phyloP scores from a whole-genome alignment of 2,888 invertebrate genomes.

The Caenorhabditis sp. region DNA sequence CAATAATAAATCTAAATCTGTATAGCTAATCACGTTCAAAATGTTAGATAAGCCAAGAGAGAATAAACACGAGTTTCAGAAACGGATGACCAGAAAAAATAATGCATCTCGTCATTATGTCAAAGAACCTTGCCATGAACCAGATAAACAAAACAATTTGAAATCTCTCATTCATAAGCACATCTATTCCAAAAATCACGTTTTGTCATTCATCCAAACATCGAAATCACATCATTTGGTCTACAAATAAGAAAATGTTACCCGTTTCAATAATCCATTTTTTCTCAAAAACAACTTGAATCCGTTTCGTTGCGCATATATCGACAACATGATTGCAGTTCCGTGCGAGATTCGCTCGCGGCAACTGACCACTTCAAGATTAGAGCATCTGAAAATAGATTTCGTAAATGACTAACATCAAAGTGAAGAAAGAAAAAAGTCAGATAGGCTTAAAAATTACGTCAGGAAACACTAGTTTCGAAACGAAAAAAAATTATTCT shows the following conservation, averaged over 20 bases:
- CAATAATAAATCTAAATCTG: too few relatives aligned
- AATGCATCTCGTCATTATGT: too few relatives aligned
- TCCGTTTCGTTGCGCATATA: slow-evolving; percentile 59
- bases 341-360: slow-evolving; percentile 82
- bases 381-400: slow-evolving; percentile 35
- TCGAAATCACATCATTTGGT: not conserved
- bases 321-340: slow-evolving; percentile 80
- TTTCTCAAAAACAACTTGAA: slow-evolving; percentile 75
- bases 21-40: too few relatives aligned
- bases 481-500: too few relatives aligned
- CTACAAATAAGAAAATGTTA: slow-evolving; percentile 67
- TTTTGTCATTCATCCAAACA: not conserved
- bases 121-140: too few relatives aligned
- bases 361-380: slow-evolving; percentile 47
- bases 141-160: too few relatives aligned
- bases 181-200: not conserved
- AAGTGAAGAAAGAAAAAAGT: not conserved
- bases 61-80: too few relatives aligned
- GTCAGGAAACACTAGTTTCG: not conserved
- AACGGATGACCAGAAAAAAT: too few relatives aligned
- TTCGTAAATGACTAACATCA: slow-evolving; percentile 3
- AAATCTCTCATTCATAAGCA: too few relatives aligned
- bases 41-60: too few relatives aligned
- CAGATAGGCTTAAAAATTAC: not conserved
- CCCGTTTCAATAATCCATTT: slow-evolving; percentile 78